Base-by-base conservation (phyloP, 2,888 invertebrate genomes). In the Trissonchulus sp. region DNA sequence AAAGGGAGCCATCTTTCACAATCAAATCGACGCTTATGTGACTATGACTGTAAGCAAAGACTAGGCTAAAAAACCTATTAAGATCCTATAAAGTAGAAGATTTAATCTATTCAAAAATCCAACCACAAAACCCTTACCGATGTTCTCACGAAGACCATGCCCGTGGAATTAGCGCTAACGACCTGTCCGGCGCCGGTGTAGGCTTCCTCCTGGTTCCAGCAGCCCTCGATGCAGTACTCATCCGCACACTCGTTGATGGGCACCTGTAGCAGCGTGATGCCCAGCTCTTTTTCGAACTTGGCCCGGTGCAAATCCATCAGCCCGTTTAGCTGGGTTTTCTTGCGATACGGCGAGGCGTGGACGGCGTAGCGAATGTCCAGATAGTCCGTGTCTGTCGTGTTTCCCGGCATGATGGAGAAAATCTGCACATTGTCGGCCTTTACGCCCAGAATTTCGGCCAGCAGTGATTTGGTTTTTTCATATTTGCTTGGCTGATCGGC, bases 91-190 rank as follows among this genome's bases (percentile, higher is more conserved):
- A n/a, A n/a, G n/a, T n/a, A n/a, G n/a, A n/a, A n/a, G n/a, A n/a
- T n/a, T n/a, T n/a, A n/a, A n/a, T n/a, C n/a, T n/a, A n/a, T n/a
- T n/a, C n/a, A n/a, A n/a, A n/a, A n/a, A n/a, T n/a, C n/a, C n/a
- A n/a, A n/a, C n/a, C n/a, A n/a, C n/a, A n/a, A n/a, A 48, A 48
- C 23, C 8, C 48, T 15, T 48, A 95, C 92, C 84, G 93, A 93
- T 0, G 97, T 93, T 75, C 95, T 89, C 0, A 99, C 94, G 18
- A 98, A 98, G 38, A 99, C 96, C 77, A 99, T 88, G 0, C 97
- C 92, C 0, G 98, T 98, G 85, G 93, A 93, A 84, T 99, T 99
- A 28, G 98, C 93, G 86, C 97, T 96, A 1, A 99, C 95, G 90
- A 97, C 92, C 82, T 48, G 48, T 15, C 8, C 48, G 8, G 8